Evolutionary conservation across 2,797 vertebrate species (phyloP).

Genomic region (Enteromius viviparus): DNA sequence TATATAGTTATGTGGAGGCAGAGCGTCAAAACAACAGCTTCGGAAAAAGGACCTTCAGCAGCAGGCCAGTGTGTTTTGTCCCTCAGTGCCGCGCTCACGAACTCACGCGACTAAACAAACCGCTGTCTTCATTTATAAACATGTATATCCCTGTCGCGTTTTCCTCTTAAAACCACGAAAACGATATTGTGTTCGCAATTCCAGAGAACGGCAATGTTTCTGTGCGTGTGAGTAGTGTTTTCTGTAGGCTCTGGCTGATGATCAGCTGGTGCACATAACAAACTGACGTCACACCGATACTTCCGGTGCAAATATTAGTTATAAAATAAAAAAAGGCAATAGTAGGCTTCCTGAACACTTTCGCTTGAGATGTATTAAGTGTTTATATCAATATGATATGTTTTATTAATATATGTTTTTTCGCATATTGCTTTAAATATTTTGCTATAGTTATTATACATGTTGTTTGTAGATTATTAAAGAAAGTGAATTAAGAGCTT

Average conservation of each 20-base stretch:
- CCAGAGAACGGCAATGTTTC: background rate
- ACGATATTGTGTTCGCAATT: background rate
- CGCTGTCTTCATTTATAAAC: constrained; percentile 21
- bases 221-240: background rate
- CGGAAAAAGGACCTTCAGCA: constrained; percentile 22
- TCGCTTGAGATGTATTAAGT: background rate
- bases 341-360: background rate
- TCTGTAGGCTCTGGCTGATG: constrained; percentile 31
- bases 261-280: constrained; percentile 73
- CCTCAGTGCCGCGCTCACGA: constrained; percentile 25
- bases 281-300: constrained; percentile 62
- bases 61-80: constrained; percentile 56
- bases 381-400: background rate
- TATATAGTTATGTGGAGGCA: background rate
- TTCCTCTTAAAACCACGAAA: background rate
- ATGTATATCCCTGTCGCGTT: background rate
- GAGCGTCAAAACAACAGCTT: constrained; percentile 11
- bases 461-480: background rate
- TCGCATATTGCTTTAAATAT: background rate
- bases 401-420: background rate
- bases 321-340: background rate
- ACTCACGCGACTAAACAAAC: background rate
- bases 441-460: too few species aligned
- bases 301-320: constrained; percentile 21
- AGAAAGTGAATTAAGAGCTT: background rate